Conservation (phyloP, 2,113 vertebrate genomes). For the Romanogobio albipinnatus region DNA sequence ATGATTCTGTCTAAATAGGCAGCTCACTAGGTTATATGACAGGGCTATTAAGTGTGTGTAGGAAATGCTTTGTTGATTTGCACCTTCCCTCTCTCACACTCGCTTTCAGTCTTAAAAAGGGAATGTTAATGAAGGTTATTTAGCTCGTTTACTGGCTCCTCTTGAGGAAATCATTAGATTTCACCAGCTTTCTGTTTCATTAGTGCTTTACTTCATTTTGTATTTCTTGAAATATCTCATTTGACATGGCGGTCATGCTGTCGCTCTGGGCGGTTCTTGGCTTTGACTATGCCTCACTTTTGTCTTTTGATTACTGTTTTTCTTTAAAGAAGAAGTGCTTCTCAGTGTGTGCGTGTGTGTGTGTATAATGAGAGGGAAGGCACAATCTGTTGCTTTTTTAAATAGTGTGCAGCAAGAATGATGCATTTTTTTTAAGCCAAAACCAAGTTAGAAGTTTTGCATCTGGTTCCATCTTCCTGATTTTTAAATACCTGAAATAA, state of each 20-base stretch:
- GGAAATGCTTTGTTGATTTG: neutral
- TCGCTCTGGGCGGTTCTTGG: neutral
- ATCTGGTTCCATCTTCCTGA: neutral
- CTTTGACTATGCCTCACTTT: neutral
- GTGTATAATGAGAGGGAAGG: neutral
- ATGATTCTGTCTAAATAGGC: neutral
- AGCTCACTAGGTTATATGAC: neutral
- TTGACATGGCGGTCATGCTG: neutral
- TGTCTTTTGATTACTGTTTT: neutral
- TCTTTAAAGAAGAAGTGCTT: neutral
- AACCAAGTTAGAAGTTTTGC: neutral
- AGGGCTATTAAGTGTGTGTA: neutral
- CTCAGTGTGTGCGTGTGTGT: neutral
- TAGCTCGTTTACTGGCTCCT: constrained; percentile 1
- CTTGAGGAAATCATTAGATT: constrained; percentile 4
- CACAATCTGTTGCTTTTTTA: constrained; percentile 5
- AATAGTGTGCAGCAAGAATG: neutral
- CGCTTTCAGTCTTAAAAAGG: neutral
- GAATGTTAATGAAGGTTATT: constrained; percentile 12
- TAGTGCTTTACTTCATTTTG: neutral
- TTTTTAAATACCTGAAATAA: neutral
- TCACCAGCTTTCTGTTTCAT: neutral
- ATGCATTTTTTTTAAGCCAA: neutral
- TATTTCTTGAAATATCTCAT: neutral
- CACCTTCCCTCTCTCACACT: neutral